Evolutionary conservation across 2,888 invertebrate species (phyloP).

Genomic region (Aspidapion aeneum): DNA sequence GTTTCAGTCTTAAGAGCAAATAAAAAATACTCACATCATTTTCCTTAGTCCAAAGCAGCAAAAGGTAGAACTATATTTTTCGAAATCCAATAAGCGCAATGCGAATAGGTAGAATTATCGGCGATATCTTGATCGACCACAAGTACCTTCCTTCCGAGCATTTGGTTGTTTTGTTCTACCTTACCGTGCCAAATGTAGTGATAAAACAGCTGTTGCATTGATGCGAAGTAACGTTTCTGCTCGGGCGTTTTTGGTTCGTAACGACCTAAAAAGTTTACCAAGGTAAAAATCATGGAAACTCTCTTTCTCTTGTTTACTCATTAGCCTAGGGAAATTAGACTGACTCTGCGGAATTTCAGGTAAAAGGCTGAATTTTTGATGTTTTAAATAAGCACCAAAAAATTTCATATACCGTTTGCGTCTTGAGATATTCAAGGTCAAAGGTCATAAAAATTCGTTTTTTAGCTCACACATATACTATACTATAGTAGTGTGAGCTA

Average conservation of each 20-base stretch:
- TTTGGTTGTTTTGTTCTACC: conserved; percentile 55
- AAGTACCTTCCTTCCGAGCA: conserved; percentile 52
- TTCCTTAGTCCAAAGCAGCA: conserved; percentile 67
- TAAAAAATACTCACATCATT: no score
- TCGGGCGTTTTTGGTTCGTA: conserved; percentile 70
- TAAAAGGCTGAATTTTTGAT: no score
- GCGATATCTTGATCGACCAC: conserved; percentile 70
- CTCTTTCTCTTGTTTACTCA: no score
- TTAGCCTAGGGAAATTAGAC: no score
- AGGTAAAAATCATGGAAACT: not conserved
- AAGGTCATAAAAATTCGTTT: no score
- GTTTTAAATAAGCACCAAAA: no score
- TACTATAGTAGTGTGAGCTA: no score
- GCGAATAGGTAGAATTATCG: conserved; percentile 61
- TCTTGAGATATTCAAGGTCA: no score
- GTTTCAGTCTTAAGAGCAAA: no score
- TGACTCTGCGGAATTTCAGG: no score
- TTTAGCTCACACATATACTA: no score
- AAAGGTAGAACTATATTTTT: conserved; percentile 72
- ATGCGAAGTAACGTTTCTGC: conserved; percentile 70
- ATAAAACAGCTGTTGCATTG: conserved; percentile 80
- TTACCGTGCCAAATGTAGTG: conserved; percentile 77
- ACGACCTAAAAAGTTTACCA: conserved; percentile 35
- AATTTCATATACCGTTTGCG: no score
- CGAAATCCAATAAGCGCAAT: conserved; percentile 74